Percentiles rank a stretch among this genome's conserved stretches.
These are phyloP conservation scores for Xanthorhoe spadicearia DNA, from an alignment of 2,888 invertebrate species.

Conservation along the genomic window DNA sequence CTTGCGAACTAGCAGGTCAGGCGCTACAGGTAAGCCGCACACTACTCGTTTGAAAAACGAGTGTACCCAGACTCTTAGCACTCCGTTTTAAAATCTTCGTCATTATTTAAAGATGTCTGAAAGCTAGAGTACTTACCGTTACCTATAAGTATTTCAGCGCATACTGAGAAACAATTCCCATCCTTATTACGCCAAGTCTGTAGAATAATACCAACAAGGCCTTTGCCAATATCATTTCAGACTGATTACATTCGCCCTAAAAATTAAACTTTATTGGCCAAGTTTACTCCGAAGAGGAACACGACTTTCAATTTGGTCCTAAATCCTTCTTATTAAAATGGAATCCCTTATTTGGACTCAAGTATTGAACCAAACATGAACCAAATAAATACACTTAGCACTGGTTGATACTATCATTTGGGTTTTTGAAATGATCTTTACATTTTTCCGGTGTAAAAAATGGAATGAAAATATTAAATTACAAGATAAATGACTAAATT, in stretches of 20 bases:
- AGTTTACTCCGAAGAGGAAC: constrained; percentile 37
- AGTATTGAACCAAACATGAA: constrained; percentile 18
- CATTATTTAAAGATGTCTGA: too few relatives aligned
- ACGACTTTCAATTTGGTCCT: constrained; percentile 40
- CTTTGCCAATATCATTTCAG: constrained; percentile 16
- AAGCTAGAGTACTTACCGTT: too few relatives aligned
- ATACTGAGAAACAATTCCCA: too few relatives aligned
- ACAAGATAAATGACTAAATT: too few relatives aligned
- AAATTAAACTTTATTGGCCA: constrained; percentile 40
- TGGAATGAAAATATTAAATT: too few relatives aligned
- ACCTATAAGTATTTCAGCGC: too few relatives aligned
- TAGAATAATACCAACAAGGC: constrained; percentile 7
- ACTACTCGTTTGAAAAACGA: too few relatives aligned
- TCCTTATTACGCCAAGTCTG: background rate
- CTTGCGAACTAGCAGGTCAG: too few relatives aligned
- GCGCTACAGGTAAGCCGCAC: too few relatives aligned
- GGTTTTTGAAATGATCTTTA: background rate
- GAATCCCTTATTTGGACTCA: constrained; percentile 39
- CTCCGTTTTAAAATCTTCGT: too few relatives aligned
- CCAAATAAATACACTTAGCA: constrained; percentile 5
- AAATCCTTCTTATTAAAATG: constrained; percentile 41
- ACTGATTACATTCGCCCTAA: constrained; percentile 40
- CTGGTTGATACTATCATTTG: background rate
- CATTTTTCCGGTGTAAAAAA: background rate
- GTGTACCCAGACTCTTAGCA: too few relatives aligned